Base-by-base conservation (phyloP, 2,888 invertebrate species). In the Teleiodes luculella region DNA sequence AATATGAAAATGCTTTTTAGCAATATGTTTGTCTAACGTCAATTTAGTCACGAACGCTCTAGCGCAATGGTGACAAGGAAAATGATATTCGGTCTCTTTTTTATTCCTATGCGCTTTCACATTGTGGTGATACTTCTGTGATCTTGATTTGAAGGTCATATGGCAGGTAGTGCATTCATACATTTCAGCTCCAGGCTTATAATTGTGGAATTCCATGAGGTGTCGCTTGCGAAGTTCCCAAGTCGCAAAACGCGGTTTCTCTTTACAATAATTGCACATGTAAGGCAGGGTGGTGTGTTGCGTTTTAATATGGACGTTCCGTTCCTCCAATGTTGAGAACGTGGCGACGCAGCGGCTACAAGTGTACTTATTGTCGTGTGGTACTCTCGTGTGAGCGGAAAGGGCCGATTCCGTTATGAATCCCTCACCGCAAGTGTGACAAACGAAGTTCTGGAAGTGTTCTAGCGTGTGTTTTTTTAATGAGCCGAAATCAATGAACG, bases 1-100 rank as follows among this genome's bases (percentile, higher is more conserved):
- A 46, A 79, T 76, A 60, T 86, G 87, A 53, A 88, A 89, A 75
- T 92, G 91, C 58, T 91, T 91, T 60, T 87, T 86, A 4, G 88
- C 83, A 62, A 91, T 84, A 66, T 92, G 92, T 55, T 90, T 90
- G 56, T 91, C 91, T 20, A 92, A 65, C 20, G 90, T 89, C 45
- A 90, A 67, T 59, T 91, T 91, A 0, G 89, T 83, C 16, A 86
- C 89, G 59, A 91, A 91, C 0, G 86, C 83, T 50, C 87, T 81
- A 0, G 88, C 77, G 62, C 92, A 92, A 58, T 83, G 83, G 0
- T 78, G 82, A 52, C 91, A 92, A 0, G 88, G 83, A 58, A 83
- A 90, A 11, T 76, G 88, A 64, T 76, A 90, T 55, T 81, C 91
- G 1, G 75, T 77, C 63, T 78, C 86, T 60, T 82, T 91, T 74